A percentile compares a stretch with the other conserved stretches of the same genome.
Evolutionary conservation across 92 coral and sea anemone genomes (phyloP).

Genomic region (Montipora capitata): DNA sequence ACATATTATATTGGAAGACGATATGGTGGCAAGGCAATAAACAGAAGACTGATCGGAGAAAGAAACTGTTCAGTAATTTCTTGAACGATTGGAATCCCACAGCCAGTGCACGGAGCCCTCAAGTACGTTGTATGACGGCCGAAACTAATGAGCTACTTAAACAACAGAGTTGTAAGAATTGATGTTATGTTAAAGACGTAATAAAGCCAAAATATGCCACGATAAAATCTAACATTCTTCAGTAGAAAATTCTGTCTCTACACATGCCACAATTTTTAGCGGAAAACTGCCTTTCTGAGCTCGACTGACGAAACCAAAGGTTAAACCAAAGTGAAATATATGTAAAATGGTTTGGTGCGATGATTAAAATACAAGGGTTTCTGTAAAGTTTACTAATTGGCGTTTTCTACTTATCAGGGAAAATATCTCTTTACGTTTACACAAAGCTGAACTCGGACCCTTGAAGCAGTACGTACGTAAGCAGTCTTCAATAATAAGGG

Average conservation of each 20-base stretch:
- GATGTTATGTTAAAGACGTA: conserved; percentile 3
- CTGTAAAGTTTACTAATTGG: neutral
- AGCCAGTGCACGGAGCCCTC: neutral
- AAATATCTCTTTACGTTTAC: neutral
- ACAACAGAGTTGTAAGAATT: neutral
- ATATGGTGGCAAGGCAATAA: neutral
- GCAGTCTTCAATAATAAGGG: neutral
- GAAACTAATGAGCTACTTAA: neutral
- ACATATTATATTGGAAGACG: neutral
- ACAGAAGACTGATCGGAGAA: neutral
- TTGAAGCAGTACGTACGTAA: neutral
- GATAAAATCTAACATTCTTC: conserved; percentile 26
- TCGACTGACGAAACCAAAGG: too few species aligned
- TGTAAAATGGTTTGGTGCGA: too few species aligned
- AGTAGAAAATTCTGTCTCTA: neutral
- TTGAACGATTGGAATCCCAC: neutral
- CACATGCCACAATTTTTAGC: neutral
- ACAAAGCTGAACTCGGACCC: neutral
- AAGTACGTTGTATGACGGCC: neutral
- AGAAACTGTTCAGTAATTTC: neutral
- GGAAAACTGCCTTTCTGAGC: neutral
- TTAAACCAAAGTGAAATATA: too few species aligned
- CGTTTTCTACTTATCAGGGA: neutral
- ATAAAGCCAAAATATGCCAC: conserved; percentile 10
- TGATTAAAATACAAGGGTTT: too few species aligned